Base-by-base conservation (phyloP, 2,113 vertebrate species). In the Heloderma charlesbogerti region DNA sequence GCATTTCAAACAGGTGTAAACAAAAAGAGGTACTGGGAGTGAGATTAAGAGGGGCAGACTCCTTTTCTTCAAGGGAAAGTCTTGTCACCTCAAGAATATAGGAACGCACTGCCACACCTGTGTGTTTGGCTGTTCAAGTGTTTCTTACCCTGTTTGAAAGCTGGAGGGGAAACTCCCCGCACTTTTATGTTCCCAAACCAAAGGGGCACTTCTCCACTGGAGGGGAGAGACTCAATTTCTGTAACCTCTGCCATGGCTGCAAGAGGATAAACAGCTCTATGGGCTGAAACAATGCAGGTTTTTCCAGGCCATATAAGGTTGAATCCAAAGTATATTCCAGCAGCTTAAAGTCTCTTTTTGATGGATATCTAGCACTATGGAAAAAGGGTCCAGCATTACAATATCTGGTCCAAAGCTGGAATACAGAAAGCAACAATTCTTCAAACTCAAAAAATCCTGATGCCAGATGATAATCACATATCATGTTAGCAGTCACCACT, bases 131-230 rank as follows among this genome's bases (percentile, higher is more conserved):
- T 40, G 54, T 78, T 67, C 51, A 75, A 90, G 63, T 74, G 18
- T 77, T 77, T 63, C 88, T 84, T 77, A 51, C 81, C 69, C 69
- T 90, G 88, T 48, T 75, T 48, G 72, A 69, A 86, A 86, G 27
- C 45, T 67, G 60, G 22, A 18, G 83, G n/a, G 74, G 15, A 75
- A 40, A 40, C 27, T 54, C 48, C 66, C 37, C 79, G 74, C 22
- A 69, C 3, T 9, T 67, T 66, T 86, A 74, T 90, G 25, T 54
- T 84, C 60, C 74, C n/a, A 71, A 4, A 71, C 25, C 79, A 79
- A 88, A 79, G n/a, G 40, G 74, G 78, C n/a, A 34, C 54, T 77
- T 79, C 48, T 79, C 60, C 57, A 67, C 34, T 1, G 57, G 45
- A 80, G 48, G 7, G 51, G 34, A 54, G 15, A 51, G 25, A 54